These are phyloP conservation scores for Phorcus lineatus DNA, from an alignment of 2,888 invertebrate species.

Conservation along the genomic window DNA sequence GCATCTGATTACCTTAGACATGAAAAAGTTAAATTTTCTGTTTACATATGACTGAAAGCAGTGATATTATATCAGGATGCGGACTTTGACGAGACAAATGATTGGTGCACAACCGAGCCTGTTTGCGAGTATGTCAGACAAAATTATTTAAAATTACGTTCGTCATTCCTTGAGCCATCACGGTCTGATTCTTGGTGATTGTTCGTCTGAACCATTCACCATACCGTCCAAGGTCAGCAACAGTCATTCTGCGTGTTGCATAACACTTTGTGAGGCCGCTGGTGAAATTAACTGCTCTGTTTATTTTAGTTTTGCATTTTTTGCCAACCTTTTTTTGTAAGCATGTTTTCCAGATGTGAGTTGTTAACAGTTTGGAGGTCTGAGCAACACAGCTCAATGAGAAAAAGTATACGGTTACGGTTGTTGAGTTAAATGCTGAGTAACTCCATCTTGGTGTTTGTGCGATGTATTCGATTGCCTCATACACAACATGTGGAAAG, in stretches of 20 bases:
- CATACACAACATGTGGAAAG: not conserved
- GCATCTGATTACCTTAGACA: not conserved
- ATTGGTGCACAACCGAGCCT: not conserved
- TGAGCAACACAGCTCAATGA: not conserved
- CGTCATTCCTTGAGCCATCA: not conserved
- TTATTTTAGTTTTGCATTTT: constrained; percentile 11
- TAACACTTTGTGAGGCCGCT: not conserved
- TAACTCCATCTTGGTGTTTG: not conserved
- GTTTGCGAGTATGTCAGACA: not conserved
- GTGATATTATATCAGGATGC: not conserved
- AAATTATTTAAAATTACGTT: constrained; percentile 11
- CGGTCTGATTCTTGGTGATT: not conserved
- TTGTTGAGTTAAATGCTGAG: not conserved
- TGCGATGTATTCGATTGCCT: not conserved
- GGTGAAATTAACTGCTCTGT: constrained; percentile 21
- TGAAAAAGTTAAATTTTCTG: not conserved
- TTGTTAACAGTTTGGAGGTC: not conserved
- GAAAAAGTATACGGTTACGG: not conserved
- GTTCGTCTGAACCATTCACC: constrained; percentile 2
- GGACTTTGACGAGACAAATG: not conserved
- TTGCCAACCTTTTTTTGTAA: not conserved
- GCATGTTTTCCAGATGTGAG: constrained; percentile 18
- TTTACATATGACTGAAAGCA: not conserved
- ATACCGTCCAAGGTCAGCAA: not conserved
- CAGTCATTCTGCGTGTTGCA: not conserved